These are phyloP conservation scores for Aporophyla nigra DNA, from an alignment of 2,888 invertebrate species.

Conservation along the genomic window DNA sequence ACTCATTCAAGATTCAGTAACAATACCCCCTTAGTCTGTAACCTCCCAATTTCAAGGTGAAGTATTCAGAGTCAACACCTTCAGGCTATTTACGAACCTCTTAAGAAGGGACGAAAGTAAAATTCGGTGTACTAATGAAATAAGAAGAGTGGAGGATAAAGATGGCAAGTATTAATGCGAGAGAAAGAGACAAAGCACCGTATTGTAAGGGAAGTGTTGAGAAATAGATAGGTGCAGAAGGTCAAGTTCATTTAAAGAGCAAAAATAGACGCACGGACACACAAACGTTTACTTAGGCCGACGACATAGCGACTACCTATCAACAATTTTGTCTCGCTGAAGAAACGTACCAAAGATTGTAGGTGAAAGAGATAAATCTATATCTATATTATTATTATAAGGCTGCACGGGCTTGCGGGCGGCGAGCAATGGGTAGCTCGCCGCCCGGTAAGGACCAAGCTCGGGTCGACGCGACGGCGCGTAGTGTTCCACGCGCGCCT, in stretches of 20 bases:
- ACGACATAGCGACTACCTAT: not conserved
- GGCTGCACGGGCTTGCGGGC: no score
- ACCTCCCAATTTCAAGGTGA: conserved; percentile 23
- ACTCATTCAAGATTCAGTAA: not conserved
- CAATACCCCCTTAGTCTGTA: conserved; percentile 2
- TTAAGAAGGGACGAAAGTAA: conserved; percentile 39
- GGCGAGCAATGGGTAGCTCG: no score
- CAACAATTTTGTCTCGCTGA: not conserved
- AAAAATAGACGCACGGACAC: not conserved
- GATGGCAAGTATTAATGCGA: conserved; percentile 26
- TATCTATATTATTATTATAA: no score
- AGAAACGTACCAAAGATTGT: not conserved
- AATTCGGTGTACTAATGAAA: conserved; percentile 48
- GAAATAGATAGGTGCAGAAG: conserved; percentile 9
- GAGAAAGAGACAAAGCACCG: conserved; percentile 27
- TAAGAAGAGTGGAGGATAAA: conserved; percentile 27
- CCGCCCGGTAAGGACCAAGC: no score
- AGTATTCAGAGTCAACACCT: conserved; percentile 38
- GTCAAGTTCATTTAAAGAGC: not conserved
- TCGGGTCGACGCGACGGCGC: no score
- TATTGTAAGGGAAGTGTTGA: conserved; percentile 13
- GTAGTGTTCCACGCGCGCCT: no score
- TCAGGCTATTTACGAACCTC: conserved; percentile 29
- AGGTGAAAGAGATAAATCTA: not conserved
- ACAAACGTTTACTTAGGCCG: no score